phyloP scores from a whole-genome alignment of 2,888 invertebrate genomes.

The Melangyna quadrimaculata region DNA sequence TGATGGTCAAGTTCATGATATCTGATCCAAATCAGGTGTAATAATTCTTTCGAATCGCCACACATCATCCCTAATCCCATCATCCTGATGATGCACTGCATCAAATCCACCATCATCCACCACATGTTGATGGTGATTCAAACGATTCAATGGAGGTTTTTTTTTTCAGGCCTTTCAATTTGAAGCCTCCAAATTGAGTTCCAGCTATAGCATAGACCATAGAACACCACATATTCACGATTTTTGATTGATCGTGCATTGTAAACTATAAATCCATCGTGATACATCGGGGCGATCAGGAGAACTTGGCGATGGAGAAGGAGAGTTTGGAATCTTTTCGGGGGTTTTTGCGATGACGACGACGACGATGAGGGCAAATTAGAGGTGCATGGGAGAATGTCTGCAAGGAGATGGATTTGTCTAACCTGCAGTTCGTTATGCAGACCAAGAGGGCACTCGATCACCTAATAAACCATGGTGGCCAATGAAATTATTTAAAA shows the following conservation, averaged over 20 bases:
- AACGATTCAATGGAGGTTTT: background rate
- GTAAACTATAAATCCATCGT: conserved; percentile 82
- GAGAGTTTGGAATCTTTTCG: conserved; percentile 22
- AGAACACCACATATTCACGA: conserved; percentile 76
- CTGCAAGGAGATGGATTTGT: conserved; percentile 56
- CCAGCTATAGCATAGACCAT: conserved; percentile 50
- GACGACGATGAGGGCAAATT: conserved; percentile 64
- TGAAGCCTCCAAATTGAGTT: conserved; percentile 49
- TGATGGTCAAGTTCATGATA: conserved; percentile 79
- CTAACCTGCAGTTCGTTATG: conserved; percentile 63
- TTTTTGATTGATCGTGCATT: conserved; percentile 82
- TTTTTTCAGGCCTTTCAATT: background rate
- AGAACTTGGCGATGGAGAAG: no score
- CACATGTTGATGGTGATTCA: conserved; percentile 13
- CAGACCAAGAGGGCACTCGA: conserved; percentile 58
- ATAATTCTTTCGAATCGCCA: conserved; percentile 80
- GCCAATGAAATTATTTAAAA: background rate
- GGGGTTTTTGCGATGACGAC: background rate
- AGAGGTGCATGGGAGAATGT: conserved; percentile 68
- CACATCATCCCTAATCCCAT: conserved; percentile 32
- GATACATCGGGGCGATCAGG: conserved; percentile 82
- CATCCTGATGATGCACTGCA: conserved; percentile 64
- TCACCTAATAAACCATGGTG: conserved; percentile 19
- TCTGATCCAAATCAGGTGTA: conserved; percentile 81
- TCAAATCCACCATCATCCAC: conserved; percentile 2